Percentiles rank a stretch among this genome's conserved stretches.
Evolutionary conservation across 2,797 vertebrate genomes (phyloP).

Genomic region (Meriones psammophilus): DNA sequence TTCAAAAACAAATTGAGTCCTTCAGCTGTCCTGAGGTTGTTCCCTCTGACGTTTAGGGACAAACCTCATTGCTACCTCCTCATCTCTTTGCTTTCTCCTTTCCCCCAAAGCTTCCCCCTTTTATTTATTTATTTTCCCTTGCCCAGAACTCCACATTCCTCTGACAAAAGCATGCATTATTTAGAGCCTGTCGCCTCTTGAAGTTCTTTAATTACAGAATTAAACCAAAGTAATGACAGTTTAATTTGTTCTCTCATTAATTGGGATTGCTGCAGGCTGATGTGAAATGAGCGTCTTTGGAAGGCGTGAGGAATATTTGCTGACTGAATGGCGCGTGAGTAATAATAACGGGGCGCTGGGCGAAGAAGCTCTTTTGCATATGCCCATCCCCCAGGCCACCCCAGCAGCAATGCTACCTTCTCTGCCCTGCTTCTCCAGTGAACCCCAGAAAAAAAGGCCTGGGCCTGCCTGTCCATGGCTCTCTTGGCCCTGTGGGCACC

Average conservation of each 20-base stretch:
- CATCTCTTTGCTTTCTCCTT: neutral
- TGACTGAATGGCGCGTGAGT: neutral
- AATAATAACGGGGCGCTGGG: fast-evolving
- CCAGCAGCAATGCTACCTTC: fast-evolving
- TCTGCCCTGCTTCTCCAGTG: fast-evolving
- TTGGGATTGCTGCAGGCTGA: conserved; percentile 79
- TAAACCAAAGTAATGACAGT: conserved; percentile 82
- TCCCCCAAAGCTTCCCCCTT: neutral
- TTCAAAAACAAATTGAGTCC: conserved; percentile 72
- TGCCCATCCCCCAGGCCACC: fast-evolving
- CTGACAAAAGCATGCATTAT: conserved; percentile 81
- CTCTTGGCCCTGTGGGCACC: neutral
- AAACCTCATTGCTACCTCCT: neutral
- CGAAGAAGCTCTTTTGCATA: fast-evolving
- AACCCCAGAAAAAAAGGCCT: fast-evolving
- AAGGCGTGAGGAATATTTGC: neutral
- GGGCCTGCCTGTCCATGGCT: neutral
- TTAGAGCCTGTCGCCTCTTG: conserved; percentile 80
- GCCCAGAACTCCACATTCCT: conserved; percentile 64
- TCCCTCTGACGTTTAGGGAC: conserved; percentile 21
- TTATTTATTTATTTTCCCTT: conserved; percentile 27
- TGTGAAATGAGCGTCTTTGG: conserved; percentile 26
- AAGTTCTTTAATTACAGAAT: conserved; percentile 85
- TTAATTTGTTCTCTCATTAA: conserved; percentile 84
- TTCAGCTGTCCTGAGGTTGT: conserved; percentile 68